phyloP scores from a whole-genome alignment of 1,140 invertebrate species.

The Neomicropteryx cornuta region DNA sequence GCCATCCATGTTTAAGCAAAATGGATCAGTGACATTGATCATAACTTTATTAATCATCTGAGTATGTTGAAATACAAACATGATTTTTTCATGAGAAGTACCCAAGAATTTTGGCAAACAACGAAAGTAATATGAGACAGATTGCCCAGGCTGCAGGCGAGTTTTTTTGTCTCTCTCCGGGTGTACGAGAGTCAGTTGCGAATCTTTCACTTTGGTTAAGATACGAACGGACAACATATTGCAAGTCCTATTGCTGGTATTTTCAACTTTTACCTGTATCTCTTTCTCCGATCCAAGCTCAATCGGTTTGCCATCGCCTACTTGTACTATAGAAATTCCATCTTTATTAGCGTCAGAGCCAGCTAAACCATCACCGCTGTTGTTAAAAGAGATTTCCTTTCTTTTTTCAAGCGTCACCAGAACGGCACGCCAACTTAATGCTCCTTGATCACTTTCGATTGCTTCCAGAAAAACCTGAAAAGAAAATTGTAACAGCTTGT shows the following conservation, averaged over 20 bases:
- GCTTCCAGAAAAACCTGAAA: constrained; percentile 43
- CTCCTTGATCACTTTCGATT: constrained; percentile 55
- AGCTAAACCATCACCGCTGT: too few species aligned
- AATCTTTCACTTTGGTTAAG: too few species aligned
- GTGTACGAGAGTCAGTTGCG: constrained; percentile 21
- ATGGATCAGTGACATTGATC: constrained; percentile 20
- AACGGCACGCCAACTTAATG: constrained; percentile 46
- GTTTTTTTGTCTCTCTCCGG: constrained; percentile 23
- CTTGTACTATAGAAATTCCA: constrained; percentile 4
- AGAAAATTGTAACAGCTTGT: too few species aligned
- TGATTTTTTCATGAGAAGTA: constrained; percentile 23
- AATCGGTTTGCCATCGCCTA: constrained; percentile 18
- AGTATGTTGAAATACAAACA: constrained; percentile 28
- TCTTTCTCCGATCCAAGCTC: constrained; percentile 21
- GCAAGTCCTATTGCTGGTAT: constrained; percentile 25
- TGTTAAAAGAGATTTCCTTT: too few species aligned
- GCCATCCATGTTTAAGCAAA: not conserved
- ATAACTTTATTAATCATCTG: constrained; percentile 28
- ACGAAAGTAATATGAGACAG: constrained; percentile 20
- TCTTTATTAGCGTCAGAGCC: constrained; percentile 5
- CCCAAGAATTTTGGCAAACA: constrained; percentile 32
- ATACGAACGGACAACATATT: too few species aligned
- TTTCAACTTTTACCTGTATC: constrained; percentile 28
- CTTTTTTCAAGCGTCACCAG: constrained; percentile 27
- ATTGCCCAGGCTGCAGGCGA: constrained; percentile 21